Base-by-base conservation (phyloP, 2,888 invertebrate genomes). In the Pilophorus perplexus region DNA sequence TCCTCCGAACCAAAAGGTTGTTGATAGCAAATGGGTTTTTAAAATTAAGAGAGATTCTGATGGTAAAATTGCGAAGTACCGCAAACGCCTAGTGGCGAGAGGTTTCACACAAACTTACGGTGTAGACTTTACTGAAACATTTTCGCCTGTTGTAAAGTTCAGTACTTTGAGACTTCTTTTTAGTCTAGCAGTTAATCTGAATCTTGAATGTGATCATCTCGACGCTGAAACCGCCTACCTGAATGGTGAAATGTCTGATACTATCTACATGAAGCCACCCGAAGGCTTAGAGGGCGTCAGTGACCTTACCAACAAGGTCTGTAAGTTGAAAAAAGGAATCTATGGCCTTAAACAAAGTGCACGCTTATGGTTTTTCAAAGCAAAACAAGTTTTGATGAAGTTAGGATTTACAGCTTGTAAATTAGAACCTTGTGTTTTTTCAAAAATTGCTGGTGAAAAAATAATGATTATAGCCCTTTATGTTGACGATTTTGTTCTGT, bases 91-190 rank as follows among this genome's bases (percentile, higher is more conserved):
- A 18, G 64, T 64, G 4, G 50, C 50, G 6, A 28, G 23, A 33
- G 64, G 50, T 28, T 64, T 48, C 33, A 14, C 50, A 12, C 64
- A 50, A 18, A 64, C 16, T 25, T 23, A 46, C n/a, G 64, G 50
- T 20, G 37, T 64, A 22, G 64, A 64, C 14, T 64, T 18, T 50
- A 50, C 28, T 20, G 46, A 62, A 46, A 62, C 62, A 48, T 62
- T 62, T 62, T 62, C 62, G 12, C 48, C 62, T 14, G 62, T 64
- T 38, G 48, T 50, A 18, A 48, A 22, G 37, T 64, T 64, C 37
- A 50, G 50, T 37, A 64, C 64, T 28, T 28, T 64, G 37, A 25
- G 64, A 27, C 27, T 37, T 2, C 33, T 64, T 3, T 50, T 64
- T 14, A n/a, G 22, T 25, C 6, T 62, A 27, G 62, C 64, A 8